Conservation (phyloP, 2,113 vertebrate species). For the Ophiodon elongatus region DNA sequence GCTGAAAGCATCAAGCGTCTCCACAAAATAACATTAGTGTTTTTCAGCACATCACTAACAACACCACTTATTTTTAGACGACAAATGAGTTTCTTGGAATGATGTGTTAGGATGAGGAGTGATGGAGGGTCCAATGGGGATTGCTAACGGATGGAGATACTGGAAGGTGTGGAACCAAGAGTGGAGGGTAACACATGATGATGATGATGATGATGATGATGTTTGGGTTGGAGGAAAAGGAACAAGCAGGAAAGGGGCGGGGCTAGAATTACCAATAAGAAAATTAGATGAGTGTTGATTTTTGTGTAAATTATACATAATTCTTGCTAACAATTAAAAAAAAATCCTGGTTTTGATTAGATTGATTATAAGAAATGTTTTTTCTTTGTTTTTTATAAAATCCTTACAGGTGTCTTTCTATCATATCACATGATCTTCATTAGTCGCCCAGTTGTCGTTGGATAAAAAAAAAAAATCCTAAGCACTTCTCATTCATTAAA, state of each 20-base stretch:
- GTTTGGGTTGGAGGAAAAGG: neutral
- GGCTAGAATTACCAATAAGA: neutral
- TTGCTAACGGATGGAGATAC: neutral
- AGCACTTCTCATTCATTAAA: no score
- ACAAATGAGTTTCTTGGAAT: neutral
- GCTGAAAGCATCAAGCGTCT: neutral
- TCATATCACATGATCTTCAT: neutral
- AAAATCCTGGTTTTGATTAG: neutral
- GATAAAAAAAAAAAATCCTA: no score
- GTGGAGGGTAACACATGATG: neutral
- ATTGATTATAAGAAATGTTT: neutral
- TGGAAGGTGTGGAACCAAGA: neutral
- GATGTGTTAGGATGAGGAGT: neutral
- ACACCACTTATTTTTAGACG: neutral
- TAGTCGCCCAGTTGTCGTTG: neutral
- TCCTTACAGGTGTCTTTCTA: neutral
- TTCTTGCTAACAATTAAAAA: neutral
- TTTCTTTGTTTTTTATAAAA: neutral
- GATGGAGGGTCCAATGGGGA: neutral
- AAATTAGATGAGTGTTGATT: neutral
- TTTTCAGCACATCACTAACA: neutral
- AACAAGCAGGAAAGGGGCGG: neutral
- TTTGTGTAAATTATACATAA: neutral
- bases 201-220: conserved; percentile 2
- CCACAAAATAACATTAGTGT: neutral